Evolutionary conservation across 2,888 invertebrate genomes (phyloP), one percentile per base, ranked within the genome.

Genomic region (Pasiphila rectangulata): DNA sequence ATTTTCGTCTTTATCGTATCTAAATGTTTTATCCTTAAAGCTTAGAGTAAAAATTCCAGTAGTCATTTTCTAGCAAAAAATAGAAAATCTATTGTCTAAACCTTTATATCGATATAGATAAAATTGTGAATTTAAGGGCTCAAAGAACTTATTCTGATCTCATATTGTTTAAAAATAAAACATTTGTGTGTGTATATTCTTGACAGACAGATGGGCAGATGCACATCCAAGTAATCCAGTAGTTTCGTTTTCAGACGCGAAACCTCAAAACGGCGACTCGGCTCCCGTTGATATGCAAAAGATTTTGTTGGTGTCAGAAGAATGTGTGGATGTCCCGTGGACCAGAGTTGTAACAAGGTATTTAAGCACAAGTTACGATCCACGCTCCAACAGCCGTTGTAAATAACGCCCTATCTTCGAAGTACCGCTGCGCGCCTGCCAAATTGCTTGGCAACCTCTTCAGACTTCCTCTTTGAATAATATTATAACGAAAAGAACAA

Each of bases 361-460:
- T 82, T 81, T 83, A 83, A 82, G 80, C 65, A 78, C 72, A 75
- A 84, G 78, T 82, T 82, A 84, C 83, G 80, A 77, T 69, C 71
- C 57, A 68, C 67, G 63, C 71, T 67, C 75, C 75, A 79, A 80
- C 76, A 68, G 79, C 76, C 69, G 71, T 69, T 68, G 81, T 85
- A 85, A 84, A 85, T 83, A 83, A 83, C 75, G 71, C 67, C 70
- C 68, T 83, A 83, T 83, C 81, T 81, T 59, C 69, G 72, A 67
- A 72, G 68, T 76, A 73, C 72, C 72, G 72, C 72, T 67, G 70
- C 72, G 72, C 64, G 61, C 73, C 71, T 81, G 86, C 85, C 85
- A 83, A 84, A 86, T 83, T 81, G 78, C 85, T 84, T 85, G 84
- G 83, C 86, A 85, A 67, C 78, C 77, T 81, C 69, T 78, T 81